Conservation (phyloP, 2,888 invertebrate genomes). For the Erannis defoliaria region DNA sequence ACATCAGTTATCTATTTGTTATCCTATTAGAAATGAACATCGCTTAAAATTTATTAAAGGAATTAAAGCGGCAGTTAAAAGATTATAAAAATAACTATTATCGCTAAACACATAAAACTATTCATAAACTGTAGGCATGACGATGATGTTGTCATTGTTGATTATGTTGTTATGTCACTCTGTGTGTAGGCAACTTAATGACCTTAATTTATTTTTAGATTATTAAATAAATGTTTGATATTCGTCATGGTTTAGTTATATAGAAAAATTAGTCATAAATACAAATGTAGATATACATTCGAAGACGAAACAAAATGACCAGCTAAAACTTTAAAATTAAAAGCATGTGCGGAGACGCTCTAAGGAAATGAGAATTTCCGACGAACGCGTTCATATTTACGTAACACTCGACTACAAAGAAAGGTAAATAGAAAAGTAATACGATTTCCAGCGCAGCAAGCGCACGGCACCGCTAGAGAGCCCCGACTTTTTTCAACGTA, state of each 20-base stretch:
- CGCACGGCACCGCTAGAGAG: slow-evolving; percentile 65
- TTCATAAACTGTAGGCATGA: slow-evolving; percentile 36
- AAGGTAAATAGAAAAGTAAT: slow-evolving; percentile 84
- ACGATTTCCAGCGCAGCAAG: slow-evolving; percentile 74
- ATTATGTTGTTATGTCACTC: slow-evolving; percentile 22
- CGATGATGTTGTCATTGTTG: slow-evolving; percentile 40
- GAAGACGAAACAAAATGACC: slow-evolving; percentile 33
- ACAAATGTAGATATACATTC: background rate
- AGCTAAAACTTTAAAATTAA: slow-evolving; percentile 51
- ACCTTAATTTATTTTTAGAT: slow-evolving; percentile 16
- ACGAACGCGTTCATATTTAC: slow-evolving; percentile 82
- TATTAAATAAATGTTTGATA: slow-evolving; percentile 7
- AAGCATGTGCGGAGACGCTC: slow-evolving; percentile 62
- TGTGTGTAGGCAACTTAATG: slow-evolving; percentile 7
- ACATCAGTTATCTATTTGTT: slow-evolving; percentile 18
- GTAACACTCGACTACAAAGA: slow-evolving; percentile 86
- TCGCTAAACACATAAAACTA: slow-evolving; percentile 41
- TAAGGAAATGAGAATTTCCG: slow-evolving; percentile 81
- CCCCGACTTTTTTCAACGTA: slow-evolving; percentile 65
- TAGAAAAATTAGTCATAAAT: slow-evolving; percentile 8
- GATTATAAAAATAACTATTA: slow-evolving; percentile 45
- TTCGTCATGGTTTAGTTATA: slow-evolving; percentile 4
- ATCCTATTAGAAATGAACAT: slow-evolving; percentile 26
- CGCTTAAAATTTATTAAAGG: slow-evolving; percentile 5
- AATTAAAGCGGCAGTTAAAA: slow-evolving; percentile 19